These are phyloP conservation scores for Temnothorax longispinosus DNA, from an alignment of 1,140 invertebrate genomes.

Conservation along the genomic window DNA sequence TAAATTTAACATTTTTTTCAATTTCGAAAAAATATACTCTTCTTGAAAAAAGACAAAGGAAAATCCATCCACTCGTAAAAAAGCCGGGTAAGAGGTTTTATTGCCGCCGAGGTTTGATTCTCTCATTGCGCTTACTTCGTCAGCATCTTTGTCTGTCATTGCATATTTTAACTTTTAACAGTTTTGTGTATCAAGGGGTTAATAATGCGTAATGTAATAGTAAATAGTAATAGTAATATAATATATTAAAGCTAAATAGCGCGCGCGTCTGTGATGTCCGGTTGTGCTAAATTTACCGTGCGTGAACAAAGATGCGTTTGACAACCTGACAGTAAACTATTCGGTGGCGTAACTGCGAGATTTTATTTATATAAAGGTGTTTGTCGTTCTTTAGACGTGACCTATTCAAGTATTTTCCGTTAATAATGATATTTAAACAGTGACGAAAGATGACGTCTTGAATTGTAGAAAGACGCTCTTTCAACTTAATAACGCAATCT, in stretches of 20 bases:
- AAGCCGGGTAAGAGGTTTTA: too few relatives aligned
- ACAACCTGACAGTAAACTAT: neutral
- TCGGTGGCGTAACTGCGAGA: neutral
- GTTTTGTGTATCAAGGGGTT: too few relatives aligned
- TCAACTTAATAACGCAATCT: neutral
- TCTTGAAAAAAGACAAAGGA: neutral
- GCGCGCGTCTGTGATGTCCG: too few relatives aligned
- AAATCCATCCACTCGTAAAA: neutral
- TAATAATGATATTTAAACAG: neutral
- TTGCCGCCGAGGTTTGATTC: too few relatives aligned
- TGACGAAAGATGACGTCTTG: neutral
- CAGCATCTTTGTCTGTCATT: too few relatives aligned
- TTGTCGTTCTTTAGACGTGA: neutral
- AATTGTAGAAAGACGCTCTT: neutral
- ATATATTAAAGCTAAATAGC: too few relatives aligned
- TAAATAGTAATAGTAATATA: too few relatives aligned
- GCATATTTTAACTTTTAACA: too few relatives aligned
- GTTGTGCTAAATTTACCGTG: neutral
- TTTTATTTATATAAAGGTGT: neutral
- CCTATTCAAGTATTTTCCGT: neutral
- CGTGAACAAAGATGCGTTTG: too few relatives aligned
- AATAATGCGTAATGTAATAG: too few relatives aligned
- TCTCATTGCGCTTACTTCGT: too few relatives aligned
- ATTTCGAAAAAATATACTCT: neutral
- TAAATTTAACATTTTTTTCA: too few relatives aligned